Base-by-base conservation (phyloP, 2,888 invertebrate genomes). In the Trichogramma evanescens region DNA sequence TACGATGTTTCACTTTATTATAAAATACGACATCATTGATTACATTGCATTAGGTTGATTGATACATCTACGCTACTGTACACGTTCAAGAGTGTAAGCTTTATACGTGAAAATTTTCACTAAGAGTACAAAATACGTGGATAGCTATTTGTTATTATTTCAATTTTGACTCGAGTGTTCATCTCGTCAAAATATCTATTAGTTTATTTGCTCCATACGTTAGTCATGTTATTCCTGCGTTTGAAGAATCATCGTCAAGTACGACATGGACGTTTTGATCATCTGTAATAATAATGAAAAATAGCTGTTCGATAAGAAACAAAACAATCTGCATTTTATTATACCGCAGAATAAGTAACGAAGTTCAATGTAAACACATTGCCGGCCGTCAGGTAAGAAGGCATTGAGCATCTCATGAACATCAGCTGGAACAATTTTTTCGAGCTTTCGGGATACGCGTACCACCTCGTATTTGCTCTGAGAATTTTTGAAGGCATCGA, bases 201-300 rank as follows among this genome's bases (percentile, higher is more conserved):
- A 26, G 26, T 26, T 26, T 26, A 1, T 26, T 26, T 26, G 26
- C 26, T 26, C 26, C 26, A 26, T 26, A 2, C 26, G 26, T 26
- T 26, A 26, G 26, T 2, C 2, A 26, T 26, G 1, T 26, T 26
- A 26, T 44, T 44, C 43, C 38, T 56, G 56, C 1, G 57, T 54
- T 3, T 59, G 59, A 38, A 59, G 41, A 57, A 63, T 59, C 54
- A 63, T 52, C 6, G 56, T 59, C 4, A 63, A 59, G 38, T 58
- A 63, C 4, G 59, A 59, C 57, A 57, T 52, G 7, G 62, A 56
- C 4, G 59, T 63, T 56, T 57, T 56, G 46, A 57, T 54, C 3
- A 63, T 54, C 62, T 63, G 44, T 41, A 59, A 56, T 13, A 9
- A 40, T 10, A 39, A 26, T 10, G 8, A n/a, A 38, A 38, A 26